phyloP scores from a whole-genome alignment of 53 echinoderm and acorn worm species.

The Paracentrotus lividus region DNA sequence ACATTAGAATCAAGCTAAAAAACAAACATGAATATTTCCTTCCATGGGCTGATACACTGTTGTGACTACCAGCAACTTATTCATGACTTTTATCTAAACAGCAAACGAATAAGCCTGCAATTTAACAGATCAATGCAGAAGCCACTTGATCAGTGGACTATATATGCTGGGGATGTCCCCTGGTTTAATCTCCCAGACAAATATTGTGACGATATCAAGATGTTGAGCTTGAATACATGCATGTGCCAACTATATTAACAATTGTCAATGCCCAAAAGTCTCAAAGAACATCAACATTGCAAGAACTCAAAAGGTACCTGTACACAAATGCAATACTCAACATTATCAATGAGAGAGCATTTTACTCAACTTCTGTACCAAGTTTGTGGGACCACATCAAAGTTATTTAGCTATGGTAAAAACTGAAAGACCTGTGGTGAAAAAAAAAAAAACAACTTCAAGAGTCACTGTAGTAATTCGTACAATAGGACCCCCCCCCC shows the following conservation, averaged over 20 bases:
- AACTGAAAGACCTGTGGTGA: too few relatives aligned
- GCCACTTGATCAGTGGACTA: neutral
- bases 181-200: neutral
- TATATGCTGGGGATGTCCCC: neutral
- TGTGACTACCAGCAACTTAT: constrained; percentile 29
- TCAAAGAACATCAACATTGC: neutral
- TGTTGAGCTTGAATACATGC: neutral
- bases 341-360: too few relatives aligned
- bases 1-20: neutral
- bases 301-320: neutral
- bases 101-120: neutral
- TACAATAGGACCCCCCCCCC: too few relatives aligned
- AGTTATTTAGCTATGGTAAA: too few relatives aligned
- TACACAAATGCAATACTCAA: neutral
- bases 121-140: neutral
- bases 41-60: neutral
- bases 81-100: neutral
- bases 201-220: neutral
- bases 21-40: neutral
- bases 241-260: neutral
- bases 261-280: neutral
- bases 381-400: too few relatives aligned
- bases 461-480: too few relatives aligned
- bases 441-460: too few relatives aligned
- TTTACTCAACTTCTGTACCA: too few relatives aligned